Evolutionary conservation across 2,888 invertebrate species (phyloP).

Genomic region (Busseola fusca): DNA sequence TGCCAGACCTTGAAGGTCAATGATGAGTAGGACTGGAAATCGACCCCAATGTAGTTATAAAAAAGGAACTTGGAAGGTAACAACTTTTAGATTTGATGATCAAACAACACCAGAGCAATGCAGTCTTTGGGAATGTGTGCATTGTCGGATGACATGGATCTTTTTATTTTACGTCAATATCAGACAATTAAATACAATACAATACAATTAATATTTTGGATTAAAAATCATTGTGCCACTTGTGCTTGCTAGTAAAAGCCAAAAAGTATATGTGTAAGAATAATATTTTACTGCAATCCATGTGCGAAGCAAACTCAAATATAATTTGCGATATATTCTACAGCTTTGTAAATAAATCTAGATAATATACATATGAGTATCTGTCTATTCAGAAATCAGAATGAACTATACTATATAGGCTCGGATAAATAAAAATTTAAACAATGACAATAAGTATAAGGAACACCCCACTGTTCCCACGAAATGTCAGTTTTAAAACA

Average conservation of each 20-base stretch:
- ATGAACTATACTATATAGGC: slow-evolving; percentile 21
- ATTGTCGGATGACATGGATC: too few relatives aligned
- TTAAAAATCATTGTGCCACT: not conserved
- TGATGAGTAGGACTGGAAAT: not conserved
- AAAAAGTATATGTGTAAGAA: slow-evolving; percentile 10
- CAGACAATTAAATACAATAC: too few relatives aligned
- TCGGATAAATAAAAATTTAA: slow-evolving; percentile 24
- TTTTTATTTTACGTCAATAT: too few relatives aligned
- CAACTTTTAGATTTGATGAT: not conserved
- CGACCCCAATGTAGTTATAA: not conserved
- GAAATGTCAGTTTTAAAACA: slow-evolving; percentile 5
- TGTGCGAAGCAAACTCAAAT: slow-evolving; percentile 48
- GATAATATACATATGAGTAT: not conserved
- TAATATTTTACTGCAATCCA: slow-evolving; percentile 45
- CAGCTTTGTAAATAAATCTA: slow-evolving; percentile 15
- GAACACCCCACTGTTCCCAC: slow-evolving; percentile 44
- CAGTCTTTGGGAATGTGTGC: not conserved
- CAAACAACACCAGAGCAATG: not conserved
- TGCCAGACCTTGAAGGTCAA: not conserved
- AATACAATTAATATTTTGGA: not conserved
- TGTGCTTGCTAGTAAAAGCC: slow-evolving; percentile 14
- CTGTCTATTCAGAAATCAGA: slow-evolving; percentile 10
- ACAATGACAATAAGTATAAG: slow-evolving; percentile 14
- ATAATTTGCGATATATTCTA: slow-evolving; percentile 27
- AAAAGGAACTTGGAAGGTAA: not conserved